Evolutionary conservation across 2,888 invertebrate species (phyloP), one percentile per base, ranked within the genome.

Genomic region (Leucophora obtusa): DNA sequence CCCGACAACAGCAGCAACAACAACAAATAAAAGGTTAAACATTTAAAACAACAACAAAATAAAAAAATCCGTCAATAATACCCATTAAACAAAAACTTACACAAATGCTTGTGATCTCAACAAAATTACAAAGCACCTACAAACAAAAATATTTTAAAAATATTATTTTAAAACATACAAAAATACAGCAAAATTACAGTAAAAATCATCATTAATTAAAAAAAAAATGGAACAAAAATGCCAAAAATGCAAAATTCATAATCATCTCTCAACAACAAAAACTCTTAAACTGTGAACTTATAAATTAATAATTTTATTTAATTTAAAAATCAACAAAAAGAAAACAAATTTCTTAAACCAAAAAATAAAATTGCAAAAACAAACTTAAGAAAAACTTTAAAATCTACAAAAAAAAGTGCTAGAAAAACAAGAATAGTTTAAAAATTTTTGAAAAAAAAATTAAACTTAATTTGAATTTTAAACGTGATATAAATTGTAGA

Each of bases 71-170:
- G 77, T 85, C 83, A 85, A 77, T 83, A 71, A 73, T 35, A 54
- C 14, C 62, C 59, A 65, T 35, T 33, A 59, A 66, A 60, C n/a
- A 47, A 38, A 38, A 17, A 72, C 43, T 50, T 62, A 47, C 54
- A 70, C 69, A 87, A 81, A 85, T 87, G 88, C 88, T 88, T 88
- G 87, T 88, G 88, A 88, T 88, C 88, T 88, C 88, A 88, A 88
- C 84, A 86, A 86, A 85, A 87, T 87, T 87, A 86, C 85, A 84
- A 80, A 76, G 72, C 69, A 73, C 71, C 68, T 76, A 6, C 7
- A 60, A 68, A 87, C 83, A 85, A 73, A 66, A 82, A 80, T 73
- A 73, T 81, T 60, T 68, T 59, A 18, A 80, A 72, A 70, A 24
- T 24, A 24, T 24, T 28, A 28, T 28, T 28, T 28, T 6, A 28